phyloP scores from a whole-genome alignment of 2,113 vertebrate species.

The Mesitornis unicolor region DNA sequence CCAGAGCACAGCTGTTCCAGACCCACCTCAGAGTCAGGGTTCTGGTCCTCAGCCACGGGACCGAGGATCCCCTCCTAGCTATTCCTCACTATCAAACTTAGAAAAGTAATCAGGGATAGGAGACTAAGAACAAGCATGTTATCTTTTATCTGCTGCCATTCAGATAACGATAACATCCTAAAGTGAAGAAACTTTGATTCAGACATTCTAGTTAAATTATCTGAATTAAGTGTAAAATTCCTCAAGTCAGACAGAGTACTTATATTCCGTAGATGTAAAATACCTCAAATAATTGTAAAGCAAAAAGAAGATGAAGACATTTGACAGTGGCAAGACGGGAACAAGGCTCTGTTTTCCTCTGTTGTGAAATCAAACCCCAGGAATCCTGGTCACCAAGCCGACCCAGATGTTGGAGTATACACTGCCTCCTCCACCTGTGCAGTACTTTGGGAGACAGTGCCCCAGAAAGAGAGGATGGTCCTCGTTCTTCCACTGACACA shows the following conservation, averaged over 20 bases:
- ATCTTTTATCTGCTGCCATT: background rate
- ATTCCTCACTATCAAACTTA: background rate
- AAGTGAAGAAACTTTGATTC: background rate
- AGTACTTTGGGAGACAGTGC: background rate
- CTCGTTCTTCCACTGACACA: background rate
- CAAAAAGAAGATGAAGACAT: background rate
- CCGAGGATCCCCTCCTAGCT: background rate
- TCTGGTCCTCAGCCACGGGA: background rate
- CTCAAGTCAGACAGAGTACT: background rate
- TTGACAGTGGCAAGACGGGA: background rate
- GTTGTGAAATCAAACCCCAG: background rate
- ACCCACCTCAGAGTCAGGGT: background rate
- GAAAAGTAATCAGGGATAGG: background rate
- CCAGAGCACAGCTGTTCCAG: background rate
- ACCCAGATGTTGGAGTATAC: background rate
- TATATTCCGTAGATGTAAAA: background rate
- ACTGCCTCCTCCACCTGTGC: background rate
- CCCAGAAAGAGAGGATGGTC: background rate
- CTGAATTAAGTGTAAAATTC: background rate
- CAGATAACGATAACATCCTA: background rate
- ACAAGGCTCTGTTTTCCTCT: background rate
- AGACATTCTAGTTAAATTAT: background rate
- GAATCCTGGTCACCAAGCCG: background rate
- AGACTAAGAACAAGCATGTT: background rate
- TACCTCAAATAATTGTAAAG: background rate